Evolutionary conservation across 2,888 invertebrate genomes (phyloP), one percentile per base, ranked within the genome.

Genomic region (Agrilus cyanescens): DNA sequence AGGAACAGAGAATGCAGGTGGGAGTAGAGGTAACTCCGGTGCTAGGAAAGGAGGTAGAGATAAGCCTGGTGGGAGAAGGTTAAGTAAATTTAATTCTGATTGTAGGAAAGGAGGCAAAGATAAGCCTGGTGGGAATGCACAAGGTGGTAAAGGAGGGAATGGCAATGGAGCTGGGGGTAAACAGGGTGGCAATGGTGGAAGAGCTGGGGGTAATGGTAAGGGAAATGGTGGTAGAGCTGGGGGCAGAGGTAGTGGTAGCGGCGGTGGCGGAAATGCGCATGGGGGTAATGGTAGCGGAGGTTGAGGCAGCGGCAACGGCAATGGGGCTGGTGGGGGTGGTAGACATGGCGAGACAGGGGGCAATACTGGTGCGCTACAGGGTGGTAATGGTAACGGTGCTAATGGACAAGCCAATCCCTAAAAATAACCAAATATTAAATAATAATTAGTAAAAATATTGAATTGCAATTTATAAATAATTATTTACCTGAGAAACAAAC

Each of bases 321-420:
- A 18, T 12, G 37, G 16, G 5, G 2, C 7, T 16, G 18, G 37
- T 6, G n/a, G 18, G 14, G 12, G 4, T 14, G 36, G 36, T 14
- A 12, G 34, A 34, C 7, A 13, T 34, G 12, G 12, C 13, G 12
- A 7, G 13, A 8, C 10, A 12, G 34, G 34, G 8, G n/a, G 13
- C 8, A 13, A 34, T 34, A 7, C 7, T n/a, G 12, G 15, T 5
- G 14, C 4, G 4, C 6, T 7, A 16, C 13, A 37, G 16, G 12
- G 18, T 37, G 18, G 18, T 10, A 37, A 37, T 7, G 37, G 37
- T 37, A 33, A 12, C 2, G 33, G 20, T 38, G 12, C 20, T 37
- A 18, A 16, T 16, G 16, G 25, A 37, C 40, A 16, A 7, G 37
- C 2, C 15, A 15, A 20, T 44, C 37, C n/a, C 44, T 40, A 37